Evolutionary conservation across 2,113 vertebrate genomes (phyloP).

Genomic region (Corydoras sp.): DNA sequence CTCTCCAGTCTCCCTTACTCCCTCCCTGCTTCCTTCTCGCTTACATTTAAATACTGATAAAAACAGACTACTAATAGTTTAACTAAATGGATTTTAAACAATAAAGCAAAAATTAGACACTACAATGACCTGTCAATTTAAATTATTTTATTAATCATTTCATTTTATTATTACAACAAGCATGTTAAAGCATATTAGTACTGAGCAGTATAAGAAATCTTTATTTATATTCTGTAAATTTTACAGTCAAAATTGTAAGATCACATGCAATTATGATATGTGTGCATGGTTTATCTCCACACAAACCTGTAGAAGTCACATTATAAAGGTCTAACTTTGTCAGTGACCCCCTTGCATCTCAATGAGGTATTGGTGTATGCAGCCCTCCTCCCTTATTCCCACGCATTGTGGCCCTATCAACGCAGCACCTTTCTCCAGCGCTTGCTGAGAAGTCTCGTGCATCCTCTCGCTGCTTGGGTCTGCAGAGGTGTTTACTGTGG

Average conservation of each 20-base stretch:
- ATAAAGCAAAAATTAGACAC: too few species aligned
- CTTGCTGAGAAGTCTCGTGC: slow-evolving; percentile 59
- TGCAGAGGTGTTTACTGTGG: slow-evolving; percentile 77
- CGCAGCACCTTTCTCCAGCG: slow-evolving; percentile 50
- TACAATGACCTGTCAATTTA: too few species aligned
- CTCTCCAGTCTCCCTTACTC: neutral
- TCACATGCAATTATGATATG: too few species aligned
- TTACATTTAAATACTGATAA: slow-evolving; percentile 3
- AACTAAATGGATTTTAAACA: too few species aligned
- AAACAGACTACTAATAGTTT: slow-evolving; percentile 56
- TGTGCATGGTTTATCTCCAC: slow-evolving; percentile 7
- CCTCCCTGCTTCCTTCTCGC: neutral
- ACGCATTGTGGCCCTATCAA: slow-evolving; percentile 46
- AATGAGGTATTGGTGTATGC: slow-evolving; percentile 30
- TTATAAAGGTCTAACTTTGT: slow-evolving; percentile 38
- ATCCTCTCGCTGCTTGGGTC: slow-evolving; percentile 40
- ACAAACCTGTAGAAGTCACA: slow-evolving; percentile 45
- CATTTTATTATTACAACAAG: too few species aligned
- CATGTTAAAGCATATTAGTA: too few species aligned
- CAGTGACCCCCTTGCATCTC: slow-evolving; percentile 50
- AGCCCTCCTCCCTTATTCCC: slow-evolving; percentile 51
- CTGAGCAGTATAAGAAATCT: too few species aligned
- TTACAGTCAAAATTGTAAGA: too few species aligned
- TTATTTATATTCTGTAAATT: too few species aligned
- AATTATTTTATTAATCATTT: too few species aligned